Conservation (phyloP, 2,797 vertebrate species). For the Halcyon badia region DNA sequence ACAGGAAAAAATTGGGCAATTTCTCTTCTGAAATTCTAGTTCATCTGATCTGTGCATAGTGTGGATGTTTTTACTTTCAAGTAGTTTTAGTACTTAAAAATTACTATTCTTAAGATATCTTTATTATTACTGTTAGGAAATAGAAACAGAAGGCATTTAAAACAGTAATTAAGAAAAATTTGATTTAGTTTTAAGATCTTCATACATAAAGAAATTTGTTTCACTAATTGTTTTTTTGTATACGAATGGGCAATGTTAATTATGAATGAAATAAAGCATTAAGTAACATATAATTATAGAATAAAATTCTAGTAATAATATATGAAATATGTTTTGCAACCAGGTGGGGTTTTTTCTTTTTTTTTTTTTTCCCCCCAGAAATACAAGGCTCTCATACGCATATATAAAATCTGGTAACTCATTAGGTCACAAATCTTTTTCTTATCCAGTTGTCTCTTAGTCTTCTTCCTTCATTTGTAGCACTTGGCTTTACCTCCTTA, state of each 20-base stretch:
- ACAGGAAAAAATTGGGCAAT: no score
- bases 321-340: neutral
- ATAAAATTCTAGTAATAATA: neutral
- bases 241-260: neutral
- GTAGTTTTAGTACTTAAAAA: neutral
- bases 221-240: neutral
- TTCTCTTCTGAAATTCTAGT: no score
- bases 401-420: neutral
- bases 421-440: neutral
- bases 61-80: neutral
- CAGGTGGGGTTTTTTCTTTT: rapidly evolving
- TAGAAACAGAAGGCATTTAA: neutral
- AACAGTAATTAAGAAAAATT: neutral
- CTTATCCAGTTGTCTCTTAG: neutral
- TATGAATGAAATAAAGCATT: neutral
- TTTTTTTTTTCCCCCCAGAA: neutral
- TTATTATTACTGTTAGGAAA: neutral
- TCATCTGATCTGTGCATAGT: neutral
- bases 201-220: neutral
- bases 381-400: neutral
- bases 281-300: neutral
- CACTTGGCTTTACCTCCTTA: neutral
- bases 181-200: neutral
- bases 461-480: neutral
- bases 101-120: neutral